Evolutionary conservation across 2,888 invertebrate species (phyloP), one percentile per base, ranked within the genome.

Genomic region (Stegophylla sp.): DNA sequence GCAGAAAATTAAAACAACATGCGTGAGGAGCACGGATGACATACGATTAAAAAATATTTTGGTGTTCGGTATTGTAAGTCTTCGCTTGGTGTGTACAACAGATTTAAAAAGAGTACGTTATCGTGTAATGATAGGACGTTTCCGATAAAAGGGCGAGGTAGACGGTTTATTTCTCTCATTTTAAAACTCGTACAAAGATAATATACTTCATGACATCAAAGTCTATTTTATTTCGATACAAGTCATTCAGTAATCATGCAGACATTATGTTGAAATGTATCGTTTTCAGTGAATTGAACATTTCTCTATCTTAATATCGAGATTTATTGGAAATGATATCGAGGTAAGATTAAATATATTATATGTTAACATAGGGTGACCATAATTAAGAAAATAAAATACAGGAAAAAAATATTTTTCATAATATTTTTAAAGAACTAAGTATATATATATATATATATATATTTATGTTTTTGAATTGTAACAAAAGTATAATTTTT

Each of bases 41-140:
- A 64, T 23, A 15, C 17, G n/a, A 75, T 64, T 26, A 48, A 74
- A 66, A n/a, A 53, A 53, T 53, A 75, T 41, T 64, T 61, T 61
- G 12, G 28, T 51, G 64, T 75, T 64, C 20, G n/a, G 23, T 53
- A 53, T 66, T 75, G 75, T 75, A 75, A 75, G 75, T 75, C 64
- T 75, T 75, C 75, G 7, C 34, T 41, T 41, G 75, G 41, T n/a
- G n/a, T n/a, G n/a, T 66, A 66, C 51, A 53, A 75, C 64, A 66
- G 51, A 75, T 75, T 75, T 66, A 66, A 41, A 63, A 73, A 63
- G n/a, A 48, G 12, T 3, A n/a, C 12, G 15, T 45, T 23, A 72
- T 53, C 43, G 51, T 43, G 75, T 41, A 63, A 28, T 59, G 26
- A 43, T 43, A 20, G 28, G 5, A 17, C 34, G 9, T n/a, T 73